Base-by-base conservation (phyloP, 2,113 vertebrate genomes). In the Myxocyprinus asiaticus region DNA sequence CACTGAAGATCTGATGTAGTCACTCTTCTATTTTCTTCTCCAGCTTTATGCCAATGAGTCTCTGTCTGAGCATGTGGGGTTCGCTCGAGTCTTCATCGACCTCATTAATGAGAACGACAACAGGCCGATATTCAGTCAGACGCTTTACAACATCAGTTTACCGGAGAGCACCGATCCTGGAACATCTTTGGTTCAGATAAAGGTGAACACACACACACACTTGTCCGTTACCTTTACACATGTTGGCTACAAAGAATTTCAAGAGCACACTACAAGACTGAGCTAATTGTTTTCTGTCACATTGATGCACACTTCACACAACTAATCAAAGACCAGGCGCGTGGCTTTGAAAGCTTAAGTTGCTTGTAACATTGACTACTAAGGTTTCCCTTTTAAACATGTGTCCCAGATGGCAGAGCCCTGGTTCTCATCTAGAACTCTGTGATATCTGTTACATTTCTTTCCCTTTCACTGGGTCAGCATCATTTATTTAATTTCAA, bases 91-190 rank as follows among this genome's bases (percentile, higher is more conserved):
- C 83, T 96, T 95, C 85, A 99, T 99, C 51, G 92, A 92, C 81
- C 93, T 99, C 14, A 93, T 97, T 93, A 99, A 99, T 0, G 97
- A 99, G 90, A 99, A 99, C 0, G 98, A 99, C 88, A 99, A 99
- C 89, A 90, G 98, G 6, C 98, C 98, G 0, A 82, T 98, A 84
- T 99, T 99, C 92, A 98, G 95, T 91, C 93, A 85, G 82, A 79
- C 87, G 0, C 91, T 99, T 42, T 99, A 99, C 89, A 99, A 99
- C 0, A 83, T 97, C 90, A 98, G 95, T 90, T 90, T 98, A 10
- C 90, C 90, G 0, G 98, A 99, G 88, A 97, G 95, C 3, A 91
- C 94, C 9, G 91, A 94, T 0, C 85, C 94, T 48, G 96, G 96
- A 5, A 97, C 95, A 75, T 93, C 94, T 0, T 88, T 99, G 82